Base-by-base conservation (phyloP, 2,113 vertebrate species). In the Nothobranchius kuhntae region DNA sequence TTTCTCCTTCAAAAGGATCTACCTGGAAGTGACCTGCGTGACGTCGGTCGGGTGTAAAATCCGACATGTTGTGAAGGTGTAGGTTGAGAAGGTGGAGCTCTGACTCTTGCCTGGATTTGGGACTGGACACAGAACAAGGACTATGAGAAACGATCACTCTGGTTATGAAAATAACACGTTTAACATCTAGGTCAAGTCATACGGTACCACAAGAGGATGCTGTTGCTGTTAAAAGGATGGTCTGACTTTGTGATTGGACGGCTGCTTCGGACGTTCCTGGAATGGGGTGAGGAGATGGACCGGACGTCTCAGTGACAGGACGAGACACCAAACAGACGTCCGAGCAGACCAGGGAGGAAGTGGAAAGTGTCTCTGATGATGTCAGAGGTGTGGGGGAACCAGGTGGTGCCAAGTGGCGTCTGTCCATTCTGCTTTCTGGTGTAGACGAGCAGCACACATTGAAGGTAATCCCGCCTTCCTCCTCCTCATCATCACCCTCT, bases 31-130 rank as follows among this genome's bases (percentile, higher is more conserved):
- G 56, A 98, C 95, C 80, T 96, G 96, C 72, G 97, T 98, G 91
- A 96, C 59, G 84, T 98, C 96, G 75, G 94, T 94, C 0, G 98
- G 98, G 67, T 99, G 96, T 68, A 99, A 92, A 81, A 99, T 98
- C 47, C 96, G 93, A 77, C 97, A 99, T 75, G 96, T 99, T 50
- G 98, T 99, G 81, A 98, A 95, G 69, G 98, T 99, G 87, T 96
- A 99, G 0, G 98, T 99, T 44, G 96, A 98, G 84, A 93, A 96
- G 53, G 98, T 99, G 75, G 93, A 92, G 71, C 95, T 96, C 35
- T 96, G 93, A 90, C 94, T 95, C 82, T 98, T 99, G 36, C 96
- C 98, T 68, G 96, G 97, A 88, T 99, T 95, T 40, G 90, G 91
- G 69, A 93, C 94, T 96, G 88, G 57, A 93, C 70, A 73, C 55